Evolutionary conservation across 2,888 invertebrate genomes (phyloP).

Genomic region (Drosophila nr. perissopoda): DNA sequence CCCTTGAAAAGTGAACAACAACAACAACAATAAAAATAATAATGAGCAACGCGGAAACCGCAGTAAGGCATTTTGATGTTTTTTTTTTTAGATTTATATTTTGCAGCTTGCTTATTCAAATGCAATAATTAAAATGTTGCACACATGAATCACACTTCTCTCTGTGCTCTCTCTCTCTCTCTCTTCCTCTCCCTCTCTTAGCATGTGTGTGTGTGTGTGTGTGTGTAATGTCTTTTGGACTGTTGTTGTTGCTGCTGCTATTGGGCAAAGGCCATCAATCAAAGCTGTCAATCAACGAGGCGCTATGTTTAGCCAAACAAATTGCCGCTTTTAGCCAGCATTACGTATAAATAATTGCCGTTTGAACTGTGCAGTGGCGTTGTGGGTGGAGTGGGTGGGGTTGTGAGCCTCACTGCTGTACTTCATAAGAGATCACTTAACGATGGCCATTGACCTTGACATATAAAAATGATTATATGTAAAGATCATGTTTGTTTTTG

Average conservation of each 20-base stretch:
- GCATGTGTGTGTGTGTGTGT: not conserved
- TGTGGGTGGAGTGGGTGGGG: constrained; percentile 6
- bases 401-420: not conserved
- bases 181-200: not conserved
- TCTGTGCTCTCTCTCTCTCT: not conserved
- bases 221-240: not conserved
- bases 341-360: constrained; percentile 61
- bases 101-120: constrained; percentile 52
- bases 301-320: constrained; percentile 52
- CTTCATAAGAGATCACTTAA: constrained; percentile 35
- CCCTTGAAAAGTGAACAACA: constrained; percentile 29
- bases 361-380: constrained; percentile 19
- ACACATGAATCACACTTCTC: constrained; percentile 59
- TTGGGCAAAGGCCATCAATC: constrained; percentile 60
- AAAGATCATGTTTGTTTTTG: not conserved
- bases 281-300: constrained; percentile 67
- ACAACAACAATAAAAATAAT: constrained; percentile 2
- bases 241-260: constrained; percentile 16
- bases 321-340: constrained; percentile 50
- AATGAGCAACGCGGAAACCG: constrained; percentile 35
- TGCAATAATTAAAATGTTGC: constrained; percentile 71
- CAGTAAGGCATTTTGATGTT: constrained; percentile 47
- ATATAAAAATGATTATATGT: not conserved
- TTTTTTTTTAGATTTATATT: constrained; percentile 27
- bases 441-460: constrained; percentile 33